A percentile compares a stretch with the other conserved stretches of the same genome.
These are phyloP conservation scores for Notiomystis cincta DNA, from an alignment of 2,113 vertebrate species.

Conservation along the genomic window DNA sequence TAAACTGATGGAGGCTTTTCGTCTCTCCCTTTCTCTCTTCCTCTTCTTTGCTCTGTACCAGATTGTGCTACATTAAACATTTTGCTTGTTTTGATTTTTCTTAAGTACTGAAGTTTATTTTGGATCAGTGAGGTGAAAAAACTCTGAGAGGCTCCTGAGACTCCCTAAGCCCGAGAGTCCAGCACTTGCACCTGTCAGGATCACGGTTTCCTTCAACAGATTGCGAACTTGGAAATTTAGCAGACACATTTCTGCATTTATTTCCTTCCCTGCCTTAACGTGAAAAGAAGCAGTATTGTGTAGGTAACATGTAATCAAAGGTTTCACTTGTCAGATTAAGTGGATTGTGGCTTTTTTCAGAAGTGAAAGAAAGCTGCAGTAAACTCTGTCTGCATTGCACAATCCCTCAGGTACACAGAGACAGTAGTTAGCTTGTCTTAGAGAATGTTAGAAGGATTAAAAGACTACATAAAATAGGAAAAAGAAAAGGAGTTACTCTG, in stretches of 20 bases:
- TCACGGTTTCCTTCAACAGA: not conserved
- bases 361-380: not conserved
- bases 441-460: conserved; percentile 5
- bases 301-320: conserved; percentile 15
- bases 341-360: conserved; percentile 1
- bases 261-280: not conserved
- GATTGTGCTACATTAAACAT: not conserved
- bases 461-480: not conserved
- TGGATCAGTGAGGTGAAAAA: conserved; percentile 38
- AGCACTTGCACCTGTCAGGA: conserved; percentile 4
- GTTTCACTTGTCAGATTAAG: conserved; percentile 27
- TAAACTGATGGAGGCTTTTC: not conserved
- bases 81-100: conserved; percentile 19
- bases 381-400: not conserved
- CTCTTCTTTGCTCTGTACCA: not conserved
- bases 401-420: not conserved
- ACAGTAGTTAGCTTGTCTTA: not conserved
- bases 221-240: conserved; percentile 15
- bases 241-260: conserved; percentile 29
- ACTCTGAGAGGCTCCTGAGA: conserved; percentile 9
- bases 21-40: not conserved
- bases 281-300: not conserved
- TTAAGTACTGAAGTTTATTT: conserved; percentile 16
- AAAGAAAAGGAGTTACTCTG: not conserved
- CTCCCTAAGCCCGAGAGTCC: not conserved